phyloP scores from a whole-genome alignment of 2,113 vertebrate species.

The Mugil cephalus region DNA sequence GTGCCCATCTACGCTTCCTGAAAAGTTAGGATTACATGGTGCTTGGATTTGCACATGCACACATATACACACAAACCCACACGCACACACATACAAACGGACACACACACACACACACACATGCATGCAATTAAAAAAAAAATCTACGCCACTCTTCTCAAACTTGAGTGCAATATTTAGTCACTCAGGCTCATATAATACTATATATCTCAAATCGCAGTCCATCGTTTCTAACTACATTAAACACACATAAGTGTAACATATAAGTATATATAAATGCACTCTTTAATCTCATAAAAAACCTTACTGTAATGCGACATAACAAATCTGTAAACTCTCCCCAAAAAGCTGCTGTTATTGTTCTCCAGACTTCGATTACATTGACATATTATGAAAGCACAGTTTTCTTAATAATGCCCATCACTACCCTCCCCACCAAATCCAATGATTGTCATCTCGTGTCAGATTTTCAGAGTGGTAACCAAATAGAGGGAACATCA shows the following conservation, averaged over 20 bases:
- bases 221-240: not conserved
- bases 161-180: not conserved
- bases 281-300: slow-evolving; percentile 15
- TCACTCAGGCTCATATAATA: not conserved
- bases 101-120: slow-evolving; percentile 11
- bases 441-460: slow-evolving; percentile 64
- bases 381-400: slow-evolving; percentile 38
- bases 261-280: no score
- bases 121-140: not conserved
- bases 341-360: slow-evolving; percentile 47
- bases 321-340: slow-evolving; percentile 16
- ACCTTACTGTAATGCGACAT: slow-evolving; percentile 12
- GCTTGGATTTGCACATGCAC: not conserved
- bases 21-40: slow-evolving; percentile 20
- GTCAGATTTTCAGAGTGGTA: slow-evolving; percentile 55
- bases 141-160: slow-evolving; percentile 9
- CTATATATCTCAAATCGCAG: not conserved
- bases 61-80: no score
- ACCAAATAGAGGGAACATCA: slow-evolving; percentile 63
- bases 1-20: slow-evolving; percentile 9
- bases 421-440: slow-evolving; percentile 57
- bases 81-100: slow-evolving; percentile 1
- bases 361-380: slow-evolving; percentile 16
- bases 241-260: slow-evolving; percentile 10
- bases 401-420: slow-evolving; percentile 62